Evolutionary conservation across 2,113 vertebrate genomes (phyloP).

Genomic region (Pontoporia blainvillei): DNA sequence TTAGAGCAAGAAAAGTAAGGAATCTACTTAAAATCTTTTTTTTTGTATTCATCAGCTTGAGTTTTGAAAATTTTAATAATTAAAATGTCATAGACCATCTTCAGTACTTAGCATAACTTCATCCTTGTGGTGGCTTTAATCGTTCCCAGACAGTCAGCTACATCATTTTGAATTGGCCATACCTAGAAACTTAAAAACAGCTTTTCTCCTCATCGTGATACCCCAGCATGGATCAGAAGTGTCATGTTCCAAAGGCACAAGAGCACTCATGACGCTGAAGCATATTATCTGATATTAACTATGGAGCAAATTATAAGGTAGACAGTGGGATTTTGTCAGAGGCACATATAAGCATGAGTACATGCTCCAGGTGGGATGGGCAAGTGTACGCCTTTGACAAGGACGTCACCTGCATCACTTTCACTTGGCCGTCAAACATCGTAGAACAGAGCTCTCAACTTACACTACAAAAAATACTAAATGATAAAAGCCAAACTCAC

Average conservation of each 20-base stretch:
- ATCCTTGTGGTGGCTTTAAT: background rate
- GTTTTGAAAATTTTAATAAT: background rate
- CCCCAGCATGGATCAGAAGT: constrained; percentile 37
- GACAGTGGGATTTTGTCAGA: constrained; percentile 60
- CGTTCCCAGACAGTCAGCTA: background rate
- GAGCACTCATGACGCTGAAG: background rate
- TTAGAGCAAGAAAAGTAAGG: background rate
- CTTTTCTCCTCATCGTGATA: background rate
- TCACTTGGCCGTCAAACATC: constrained; percentile 61
- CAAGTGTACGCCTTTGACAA: constrained; percentile 50
- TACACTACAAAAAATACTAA: background rate
- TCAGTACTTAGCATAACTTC: background rate
- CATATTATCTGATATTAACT: constrained; percentile 68
- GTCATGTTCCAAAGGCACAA: background rate
- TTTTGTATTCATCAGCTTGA: background rate
- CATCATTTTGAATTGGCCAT: background rate
- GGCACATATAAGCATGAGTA: constrained; percentile 38
- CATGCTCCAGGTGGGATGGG: constrained; percentile 42
- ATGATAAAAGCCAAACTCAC: background rate
- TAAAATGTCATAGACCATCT: background rate
- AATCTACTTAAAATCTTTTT: background rate
- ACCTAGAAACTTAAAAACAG: background rate
- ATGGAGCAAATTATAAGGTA: constrained; percentile 46
- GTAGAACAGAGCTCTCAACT: constrained; percentile 41
- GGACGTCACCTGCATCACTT: constrained; percentile 45